Evolutionary conservation across 64 coral and sea anemone species (phyloP), one percentile per base, ranked within the genome.

Genomic region (Hydrozoanthus tunicans): DNA sequence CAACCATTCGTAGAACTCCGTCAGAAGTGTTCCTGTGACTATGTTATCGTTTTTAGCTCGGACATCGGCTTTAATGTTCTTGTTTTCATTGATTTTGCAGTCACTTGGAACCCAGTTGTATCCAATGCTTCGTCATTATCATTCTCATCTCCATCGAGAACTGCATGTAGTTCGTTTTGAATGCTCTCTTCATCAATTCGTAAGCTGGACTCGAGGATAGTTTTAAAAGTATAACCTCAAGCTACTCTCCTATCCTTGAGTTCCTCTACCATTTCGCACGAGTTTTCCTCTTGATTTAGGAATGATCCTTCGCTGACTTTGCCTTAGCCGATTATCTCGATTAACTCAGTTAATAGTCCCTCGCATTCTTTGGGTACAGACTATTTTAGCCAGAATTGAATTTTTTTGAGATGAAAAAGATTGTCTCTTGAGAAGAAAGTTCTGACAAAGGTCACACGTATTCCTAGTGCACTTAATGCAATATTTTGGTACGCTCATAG

Each of bases 71-170:
- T 90, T 77, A 53, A 51, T 79, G 25, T 68, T 67, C 26, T 79
- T 51, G 23, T 67, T 78, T 78, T 90, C 76, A 62, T 65, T 67
- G 11, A 79, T 79, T 64, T 90, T 59, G 66, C 72, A 66, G 56
- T 90, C 89, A 53, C 89, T 90, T 67, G 89, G 76, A 62, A 80
- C 77, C 77, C 89, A 91, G 51, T 70, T 91, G 89, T 91, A 79
- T 91, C 77, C 43, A 91, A 81, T 70, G 77, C 89, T 70, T 91
- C 61, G 43, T 80, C 85, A 17, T 89, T 75, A 89, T 89, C 85
- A 59, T 69, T 89, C 59, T 79, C 74, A 90, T 90, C 89, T 90
- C 74, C 89, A 90, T 90, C 61, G 25, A 79, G 89, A 65, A 32
- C 72, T 62, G 23, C 71, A 64, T 78, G 86, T 76, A 78, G 77